Percentiles rank a stretch among this genome's conserved stretches.
These are phyloP conservation scores for Drosophila paulistorum DNA, from an alignment of 1,140 invertebrate genomes.

Conservation along the genomic window DNA sequence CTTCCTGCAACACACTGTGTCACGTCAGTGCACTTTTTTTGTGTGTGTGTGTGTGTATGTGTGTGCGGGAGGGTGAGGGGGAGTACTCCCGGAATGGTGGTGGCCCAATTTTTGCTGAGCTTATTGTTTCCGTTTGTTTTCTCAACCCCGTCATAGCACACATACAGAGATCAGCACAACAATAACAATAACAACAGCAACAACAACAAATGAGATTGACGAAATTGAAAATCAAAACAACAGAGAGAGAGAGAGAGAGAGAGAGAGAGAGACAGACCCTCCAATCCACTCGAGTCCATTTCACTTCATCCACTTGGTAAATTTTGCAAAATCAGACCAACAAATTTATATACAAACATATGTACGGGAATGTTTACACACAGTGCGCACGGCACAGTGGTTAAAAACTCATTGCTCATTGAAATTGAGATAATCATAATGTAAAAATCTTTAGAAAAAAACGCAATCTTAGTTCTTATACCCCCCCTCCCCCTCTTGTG, in stretches of 20 bases:
- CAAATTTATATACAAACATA: neutral
- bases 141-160: neutral
- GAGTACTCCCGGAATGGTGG: neutral
- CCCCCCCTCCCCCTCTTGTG: too few relatives aligned
- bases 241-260: neutral
- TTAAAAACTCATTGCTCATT: too few relatives aligned
- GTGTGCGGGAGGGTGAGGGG: too few relatives aligned
- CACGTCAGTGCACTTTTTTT: too few relatives aligned
- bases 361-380: slow-evolving; percentile 7
- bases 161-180: neutral
- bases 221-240: slow-evolving; percentile 13
- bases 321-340: slow-evolving; percentile 6
- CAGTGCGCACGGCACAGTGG: neutral
- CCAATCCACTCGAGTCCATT: neutral
- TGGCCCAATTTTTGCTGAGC: slow-evolving; percentile 5
- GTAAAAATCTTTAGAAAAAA: too few relatives aligned
- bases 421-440: too few relatives aligned
- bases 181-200: neutral
- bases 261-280: neutral
- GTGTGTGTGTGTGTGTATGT: too few relatives aligned
- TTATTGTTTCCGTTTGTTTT: slow-evolving; percentile 4
- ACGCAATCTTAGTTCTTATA: too few relatives aligned
- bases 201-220: neutral
- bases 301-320: neutral
- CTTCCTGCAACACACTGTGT: neutral